Percentiles rank a stretch among this genome's conserved stretches.
Conservation (phyloP, 2,797 vertebrate genomes). For the Parauchenoglanis ngamensis region DNA sequence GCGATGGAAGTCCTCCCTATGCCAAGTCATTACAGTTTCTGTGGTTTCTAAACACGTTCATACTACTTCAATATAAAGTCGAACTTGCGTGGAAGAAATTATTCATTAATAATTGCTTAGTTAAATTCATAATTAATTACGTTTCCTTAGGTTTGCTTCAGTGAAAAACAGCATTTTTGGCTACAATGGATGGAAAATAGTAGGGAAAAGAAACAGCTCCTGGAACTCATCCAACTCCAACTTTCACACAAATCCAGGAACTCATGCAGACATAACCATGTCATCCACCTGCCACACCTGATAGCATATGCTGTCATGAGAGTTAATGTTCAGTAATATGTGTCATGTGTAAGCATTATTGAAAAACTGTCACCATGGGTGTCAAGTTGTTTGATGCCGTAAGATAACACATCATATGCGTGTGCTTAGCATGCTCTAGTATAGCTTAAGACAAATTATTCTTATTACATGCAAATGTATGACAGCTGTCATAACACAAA, state of each 20-base stretch:
- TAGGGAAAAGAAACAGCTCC: not conserved
- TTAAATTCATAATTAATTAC: not conserved
- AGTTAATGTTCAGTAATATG: too few species aligned
- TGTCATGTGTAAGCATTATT: not conserved
- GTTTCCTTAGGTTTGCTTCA: not conserved
- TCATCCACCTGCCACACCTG: not conserved
- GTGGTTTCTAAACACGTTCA: not conserved
- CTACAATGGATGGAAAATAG: not conserved
- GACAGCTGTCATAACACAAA: not conserved
- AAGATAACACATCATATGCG: not conserved
- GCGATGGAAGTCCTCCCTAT: not conserved
- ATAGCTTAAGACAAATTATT: not conserved
- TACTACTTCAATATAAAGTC: not conserved
- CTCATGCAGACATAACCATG: not conserved
- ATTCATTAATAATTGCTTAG: not conserved
- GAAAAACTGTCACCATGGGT: not conserved
- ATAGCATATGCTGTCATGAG: not conserved
- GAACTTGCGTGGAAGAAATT: not conserved
- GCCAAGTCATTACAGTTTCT: slow-evolving; percentile 8
- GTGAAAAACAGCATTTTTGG: not conserved
- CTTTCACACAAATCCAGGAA: not conserved
- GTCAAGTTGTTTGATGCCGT: not conserved
- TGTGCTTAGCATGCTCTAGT: not conserved
- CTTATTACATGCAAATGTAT: not conserved
- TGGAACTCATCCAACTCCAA: not conserved